Percentiles rank a stretch among this genome's conserved stretches.
Evolutionary conservation across 2,113 vertebrate genomes (phyloP).

Genomic region (Rhodinocichla rosea): DNA sequence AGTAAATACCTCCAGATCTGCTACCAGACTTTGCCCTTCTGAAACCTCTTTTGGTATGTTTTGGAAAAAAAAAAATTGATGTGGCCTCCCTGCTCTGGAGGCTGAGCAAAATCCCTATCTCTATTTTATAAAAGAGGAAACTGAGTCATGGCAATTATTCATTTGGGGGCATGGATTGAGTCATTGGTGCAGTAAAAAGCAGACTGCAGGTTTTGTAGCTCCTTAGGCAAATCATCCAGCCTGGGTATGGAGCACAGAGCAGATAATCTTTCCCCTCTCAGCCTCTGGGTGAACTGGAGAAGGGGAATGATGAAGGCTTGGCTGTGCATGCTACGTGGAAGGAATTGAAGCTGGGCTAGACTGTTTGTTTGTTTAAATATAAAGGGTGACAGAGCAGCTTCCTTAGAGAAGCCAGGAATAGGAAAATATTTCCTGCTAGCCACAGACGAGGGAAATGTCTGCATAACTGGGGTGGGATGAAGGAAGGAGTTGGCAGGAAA

Average conservation of each 20-base stretch:
- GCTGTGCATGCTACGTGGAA: background rate
- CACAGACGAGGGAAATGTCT: slow-evolving; percentile 26
- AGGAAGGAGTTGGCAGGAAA: slow-evolving; percentile 42
- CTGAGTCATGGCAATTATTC: background rate
- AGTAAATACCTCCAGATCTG: background rate
- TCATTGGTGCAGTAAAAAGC: background rate
- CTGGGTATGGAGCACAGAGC: background rate
- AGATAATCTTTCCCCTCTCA: background rate
- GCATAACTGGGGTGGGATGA: background rate
- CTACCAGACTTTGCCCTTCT: background rate
- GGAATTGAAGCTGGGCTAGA: background rate
- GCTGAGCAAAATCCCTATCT: background rate
- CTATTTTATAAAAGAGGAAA: background rate
- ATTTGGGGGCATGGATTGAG: background rate
- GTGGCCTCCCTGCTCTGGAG: background rate
- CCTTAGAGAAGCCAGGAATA: slow-evolving; percentile 14
- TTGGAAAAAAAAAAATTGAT: background rate
- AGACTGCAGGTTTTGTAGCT: background rate
- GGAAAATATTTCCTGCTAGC: slow-evolving; percentile 45
- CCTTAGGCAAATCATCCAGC: background rate
- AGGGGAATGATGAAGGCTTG: background rate
- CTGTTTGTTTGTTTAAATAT: background rate
- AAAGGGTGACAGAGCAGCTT: background rate
- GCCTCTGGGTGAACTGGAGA: background rate
- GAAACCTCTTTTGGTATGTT: background rate